Conservation (phyloP, 2,113 vertebrate species). For the Synchiropus splendidus region DNA sequence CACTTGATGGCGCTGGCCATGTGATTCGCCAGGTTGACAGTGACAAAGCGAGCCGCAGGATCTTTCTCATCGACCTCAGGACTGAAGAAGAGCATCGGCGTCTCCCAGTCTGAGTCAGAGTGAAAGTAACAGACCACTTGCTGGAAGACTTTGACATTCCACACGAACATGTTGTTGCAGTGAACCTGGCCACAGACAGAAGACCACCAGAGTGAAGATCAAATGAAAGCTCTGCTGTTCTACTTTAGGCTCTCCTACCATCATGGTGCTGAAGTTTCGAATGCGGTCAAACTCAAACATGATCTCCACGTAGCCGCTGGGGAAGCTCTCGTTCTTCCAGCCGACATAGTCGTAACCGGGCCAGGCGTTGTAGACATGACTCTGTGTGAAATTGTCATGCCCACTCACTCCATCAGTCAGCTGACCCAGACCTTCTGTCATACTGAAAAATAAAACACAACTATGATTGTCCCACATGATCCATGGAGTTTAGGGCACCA, state of each 20-base stretch:
- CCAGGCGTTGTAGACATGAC: constrained; percentile 86
- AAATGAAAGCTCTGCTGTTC: background rate
- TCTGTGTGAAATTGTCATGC: constrained; percentile 85
- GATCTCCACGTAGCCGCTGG: constrained; percentile 82
- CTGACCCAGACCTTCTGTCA: constrained; percentile 93
- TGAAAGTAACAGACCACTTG: constrained; percentile 90
- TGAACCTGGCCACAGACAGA: constrained; percentile 72
- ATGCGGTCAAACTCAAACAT: constrained; percentile 93
- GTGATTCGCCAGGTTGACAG: constrained; percentile 82
- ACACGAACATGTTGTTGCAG: constrained; percentile 93
- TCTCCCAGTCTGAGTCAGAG: constrained; percentile 85
- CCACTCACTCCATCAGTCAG: constrained; percentile 89
- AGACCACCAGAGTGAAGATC: background rate
- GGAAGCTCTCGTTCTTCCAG: constrained; percentile 85
- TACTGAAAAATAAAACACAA: constrained; percentile 63
- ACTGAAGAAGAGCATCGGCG: constrained; percentile 68
- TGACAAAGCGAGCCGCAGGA: constrained; percentile 86
- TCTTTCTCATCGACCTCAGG: constrained; percentile 81
- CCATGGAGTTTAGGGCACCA: too few species aligned
- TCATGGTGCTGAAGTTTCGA: constrained; percentile 95
- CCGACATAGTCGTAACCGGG: constrained; percentile 94
- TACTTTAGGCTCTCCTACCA: constrained; percentile 61
- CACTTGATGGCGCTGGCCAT: constrained; percentile 96
- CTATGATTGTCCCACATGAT: too few species aligned
- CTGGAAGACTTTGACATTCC: constrained; percentile 83